phyloP scores from a whole-genome alignment of 2,797 vertebrate species.

The Tadarida brasiliensis region DNA sequence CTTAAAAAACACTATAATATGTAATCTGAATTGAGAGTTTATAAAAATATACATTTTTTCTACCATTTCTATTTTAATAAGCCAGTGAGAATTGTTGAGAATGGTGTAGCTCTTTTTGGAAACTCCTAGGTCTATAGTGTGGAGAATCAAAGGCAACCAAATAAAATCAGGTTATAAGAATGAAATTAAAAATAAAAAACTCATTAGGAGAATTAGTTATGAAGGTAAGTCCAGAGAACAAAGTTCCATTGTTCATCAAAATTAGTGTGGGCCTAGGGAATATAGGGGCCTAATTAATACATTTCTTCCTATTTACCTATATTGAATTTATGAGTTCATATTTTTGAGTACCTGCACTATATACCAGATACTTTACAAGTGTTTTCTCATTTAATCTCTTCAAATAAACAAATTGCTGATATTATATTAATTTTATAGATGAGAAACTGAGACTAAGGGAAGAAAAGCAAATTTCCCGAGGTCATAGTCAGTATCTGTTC shows the following conservation, averaged over 20 bases:
- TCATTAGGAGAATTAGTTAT: background rate
- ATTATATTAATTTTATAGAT: background rate
- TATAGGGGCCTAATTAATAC: background rate
- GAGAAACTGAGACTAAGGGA: background rate
- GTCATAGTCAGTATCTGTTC: background rate
- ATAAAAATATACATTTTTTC: background rate
- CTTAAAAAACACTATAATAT: background rate
- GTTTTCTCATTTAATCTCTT: background rate
- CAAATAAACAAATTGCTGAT: background rate
- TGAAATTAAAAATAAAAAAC: background rate
- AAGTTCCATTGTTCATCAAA: background rate
- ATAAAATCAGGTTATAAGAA: background rate
- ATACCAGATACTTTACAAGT: background rate
- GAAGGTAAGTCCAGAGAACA: background rate
- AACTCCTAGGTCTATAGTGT: background rate
- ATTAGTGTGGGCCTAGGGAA: background rate
- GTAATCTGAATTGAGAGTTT: background rate
- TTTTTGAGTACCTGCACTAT: background rate
- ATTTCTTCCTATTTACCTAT: background rate
- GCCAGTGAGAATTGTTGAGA: background rate
- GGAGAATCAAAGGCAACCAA: background rate
- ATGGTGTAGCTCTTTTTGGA: background rate
- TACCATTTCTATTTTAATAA: slow-evolving; percentile 11
- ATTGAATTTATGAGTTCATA: background rate
- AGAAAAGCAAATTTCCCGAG: background rate